Percentiles rank a stretch among this genome's conserved stretches.
These are phyloP conservation scores for Sceloporus undulatus DNA, from an alignment of 2,113 vertebrate species.

Conservation along the genomic window DNA sequence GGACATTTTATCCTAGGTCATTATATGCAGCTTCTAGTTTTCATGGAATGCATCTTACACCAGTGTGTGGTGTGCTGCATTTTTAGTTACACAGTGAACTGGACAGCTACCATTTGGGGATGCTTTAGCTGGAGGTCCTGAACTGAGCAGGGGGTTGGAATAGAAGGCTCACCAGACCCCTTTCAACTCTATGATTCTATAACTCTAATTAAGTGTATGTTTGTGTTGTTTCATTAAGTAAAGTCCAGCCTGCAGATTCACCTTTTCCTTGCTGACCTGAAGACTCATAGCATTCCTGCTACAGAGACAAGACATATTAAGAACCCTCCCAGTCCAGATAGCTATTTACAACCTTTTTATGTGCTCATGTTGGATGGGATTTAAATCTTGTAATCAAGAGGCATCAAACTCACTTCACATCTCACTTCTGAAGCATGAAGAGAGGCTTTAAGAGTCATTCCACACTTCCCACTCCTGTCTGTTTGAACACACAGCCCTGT, in stretches of 20 bases:
- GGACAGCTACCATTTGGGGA: no score
- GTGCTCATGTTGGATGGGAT: not conserved
- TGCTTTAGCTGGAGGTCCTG: no score
- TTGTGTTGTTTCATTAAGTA: not conserved
- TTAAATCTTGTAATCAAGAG: not conserved
- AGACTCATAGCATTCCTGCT: not conserved
- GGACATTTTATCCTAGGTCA: no score
- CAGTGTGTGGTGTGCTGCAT: no score
- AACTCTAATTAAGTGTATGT: no score
- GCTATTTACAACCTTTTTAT: not conserved
- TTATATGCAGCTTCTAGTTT: no score
- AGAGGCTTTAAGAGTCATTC: not conserved
- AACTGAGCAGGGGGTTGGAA: no score
- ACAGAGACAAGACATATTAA: not conserved
- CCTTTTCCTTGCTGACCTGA: not conserved
- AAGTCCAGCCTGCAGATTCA: not conserved
- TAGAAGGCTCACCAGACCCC: no score
- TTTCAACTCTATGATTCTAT: no score
- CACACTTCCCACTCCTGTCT: not conserved
- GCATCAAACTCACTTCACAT: no score
- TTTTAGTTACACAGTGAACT: no score
- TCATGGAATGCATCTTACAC: no score
- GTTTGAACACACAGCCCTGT: not conserved
- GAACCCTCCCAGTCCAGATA: not conserved
- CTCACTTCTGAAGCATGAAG: rapidly evolving